A percentile compares a stretch with the other conserved stretches of the same genome.
These are phyloP conservation scores for Odocoileus virginianus DNA, from an alignment of 2,113 vertebrate species.

Conservation along the genomic window DNA sequence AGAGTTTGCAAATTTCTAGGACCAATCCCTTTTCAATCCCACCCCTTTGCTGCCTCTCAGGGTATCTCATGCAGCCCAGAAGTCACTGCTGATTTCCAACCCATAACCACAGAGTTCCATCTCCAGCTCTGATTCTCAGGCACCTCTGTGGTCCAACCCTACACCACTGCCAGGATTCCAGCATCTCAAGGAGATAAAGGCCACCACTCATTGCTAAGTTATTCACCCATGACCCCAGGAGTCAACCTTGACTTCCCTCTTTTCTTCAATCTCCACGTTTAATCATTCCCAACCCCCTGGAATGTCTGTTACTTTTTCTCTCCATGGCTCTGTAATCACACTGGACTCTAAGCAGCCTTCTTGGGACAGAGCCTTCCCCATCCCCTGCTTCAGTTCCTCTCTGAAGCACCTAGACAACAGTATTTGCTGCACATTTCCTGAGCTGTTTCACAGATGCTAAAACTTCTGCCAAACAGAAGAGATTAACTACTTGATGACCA, in stretches of 20 bases:
- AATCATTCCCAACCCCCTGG: too few relatives aligned
- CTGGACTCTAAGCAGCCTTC: background rate
- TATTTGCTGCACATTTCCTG: background rate
- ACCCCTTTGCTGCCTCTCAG: background rate
- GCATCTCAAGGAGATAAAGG: background rate
- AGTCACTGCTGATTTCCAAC: rapidly evolving
- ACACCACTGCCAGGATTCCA: rapidly evolving
- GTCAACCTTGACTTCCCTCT: background rate
- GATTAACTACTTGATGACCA: background rate
- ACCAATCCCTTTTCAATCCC: background rate
- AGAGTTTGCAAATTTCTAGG: background rate
- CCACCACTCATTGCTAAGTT: background rate
- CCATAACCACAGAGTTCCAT: rapidly evolving
- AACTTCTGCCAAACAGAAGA: background rate
- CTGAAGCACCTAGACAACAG: background rate
- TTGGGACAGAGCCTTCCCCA: too few relatives aligned
- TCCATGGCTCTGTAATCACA: background rate
- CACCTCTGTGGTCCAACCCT: rapidly evolving
- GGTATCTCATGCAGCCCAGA: background rate
- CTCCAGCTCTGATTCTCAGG: rapidly evolving
- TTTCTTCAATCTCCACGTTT: background rate
- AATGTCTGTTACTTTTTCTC: background rate
- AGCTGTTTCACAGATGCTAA: background rate
- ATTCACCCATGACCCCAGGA: too few relatives aligned
- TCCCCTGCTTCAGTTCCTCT: background rate